Base-by-base conservation (phyloP, 2,113 vertebrate species). In the Solea senegalensis region DNA sequence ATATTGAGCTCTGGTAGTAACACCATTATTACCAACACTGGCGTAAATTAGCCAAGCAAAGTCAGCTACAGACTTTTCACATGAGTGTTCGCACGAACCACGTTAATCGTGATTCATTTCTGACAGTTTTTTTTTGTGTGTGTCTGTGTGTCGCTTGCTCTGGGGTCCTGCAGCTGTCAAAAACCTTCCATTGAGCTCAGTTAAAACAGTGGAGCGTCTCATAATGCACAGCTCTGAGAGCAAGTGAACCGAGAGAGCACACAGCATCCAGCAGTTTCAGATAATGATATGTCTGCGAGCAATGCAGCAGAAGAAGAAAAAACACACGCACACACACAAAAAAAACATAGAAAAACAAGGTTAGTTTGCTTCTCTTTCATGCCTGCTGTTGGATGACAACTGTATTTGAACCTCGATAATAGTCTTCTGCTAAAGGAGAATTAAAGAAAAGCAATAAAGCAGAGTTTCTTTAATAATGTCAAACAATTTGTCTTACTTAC, bases 241-340 rank as follows among this genome's bases (percentile, higher is more conserved):
- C 3, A 5, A 75, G 61, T 67, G 64, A 80, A 69, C 65, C 28
- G 40, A 59, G 52, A 67, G 52, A 66, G 55, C 75, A 66, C 72
- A 69, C 63, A 57, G 51, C 62, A 80, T 80, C 58, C 54, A 60
- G 65, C 70, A 69, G 72, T 54, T 75, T 73, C 58, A 82, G 65
- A 69, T 82, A 80, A 78, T 82, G 61, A 75, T 68, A 75, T 65
- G 70, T 77, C 72, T 86, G 66, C n/a, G 7, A 77, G 75, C 61
- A 12, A 72, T 66, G 41, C 65, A 67, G 53, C 63, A 51, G 51
- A 56, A 51, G 34, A 51, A 40, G 49, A 15, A 56, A 60, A 67
- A 14, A 48, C 11, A 48, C 11, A 48, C 45, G 14, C 3, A 3
- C 34, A 34, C 5, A 6, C 34, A 4, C 34, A 34, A 3, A 34